phyloP scores from a whole-genome alignment of 2,113 vertebrate species.

The Channa argus region DNA sequence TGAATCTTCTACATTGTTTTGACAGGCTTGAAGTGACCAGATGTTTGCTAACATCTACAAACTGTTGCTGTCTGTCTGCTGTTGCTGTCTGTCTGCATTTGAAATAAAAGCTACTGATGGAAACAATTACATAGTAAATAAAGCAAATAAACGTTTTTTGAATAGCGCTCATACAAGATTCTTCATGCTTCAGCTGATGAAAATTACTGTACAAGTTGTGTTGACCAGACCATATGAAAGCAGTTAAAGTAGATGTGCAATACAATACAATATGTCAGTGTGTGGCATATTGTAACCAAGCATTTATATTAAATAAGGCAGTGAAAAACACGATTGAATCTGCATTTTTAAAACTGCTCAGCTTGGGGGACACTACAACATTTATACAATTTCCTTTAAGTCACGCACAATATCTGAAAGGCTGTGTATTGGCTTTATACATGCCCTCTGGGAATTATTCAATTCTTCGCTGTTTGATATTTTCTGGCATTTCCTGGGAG shows the following conservation, averaged over 20 bases:
- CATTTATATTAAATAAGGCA: conserved; percentile 7
- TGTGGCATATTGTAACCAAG: neutral
- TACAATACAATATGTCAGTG: too few species aligned
- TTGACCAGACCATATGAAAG: neutral
- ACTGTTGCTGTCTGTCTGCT: too few species aligned
- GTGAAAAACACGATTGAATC: conserved; percentile 20
- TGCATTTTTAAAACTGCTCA: conserved; percentile 32
- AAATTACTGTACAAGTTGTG: neutral
- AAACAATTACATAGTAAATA: conserved; percentile 22
- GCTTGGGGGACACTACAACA: conserved; percentile 10
- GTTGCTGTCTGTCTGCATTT: neutral
- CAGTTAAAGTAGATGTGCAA: conserved; percentile 4
- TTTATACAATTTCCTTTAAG: conserved; percentile 36
- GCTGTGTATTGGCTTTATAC: conserved; percentile 35
- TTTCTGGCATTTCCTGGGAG: conserved; percentile 17
- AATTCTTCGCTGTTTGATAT: conserved; percentile 22
- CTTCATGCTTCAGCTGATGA: neutral
- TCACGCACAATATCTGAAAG: conserved; percentile 27
- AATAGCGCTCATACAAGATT: neutral
- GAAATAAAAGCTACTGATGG: conserved; percentile 3
- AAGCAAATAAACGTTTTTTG: conserved; percentile 3
- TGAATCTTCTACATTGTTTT: neutral
- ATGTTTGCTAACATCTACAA: conserved; percentile 6
- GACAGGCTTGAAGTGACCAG: conserved; percentile 18
- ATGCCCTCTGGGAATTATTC: conserved; percentile 20